Percentiles rank a stretch among this genome's conserved stretches.
Evolutionary conservation across 1,140 invertebrate species (phyloP).

Genomic region (Drosophila lacteicornis): DNA sequence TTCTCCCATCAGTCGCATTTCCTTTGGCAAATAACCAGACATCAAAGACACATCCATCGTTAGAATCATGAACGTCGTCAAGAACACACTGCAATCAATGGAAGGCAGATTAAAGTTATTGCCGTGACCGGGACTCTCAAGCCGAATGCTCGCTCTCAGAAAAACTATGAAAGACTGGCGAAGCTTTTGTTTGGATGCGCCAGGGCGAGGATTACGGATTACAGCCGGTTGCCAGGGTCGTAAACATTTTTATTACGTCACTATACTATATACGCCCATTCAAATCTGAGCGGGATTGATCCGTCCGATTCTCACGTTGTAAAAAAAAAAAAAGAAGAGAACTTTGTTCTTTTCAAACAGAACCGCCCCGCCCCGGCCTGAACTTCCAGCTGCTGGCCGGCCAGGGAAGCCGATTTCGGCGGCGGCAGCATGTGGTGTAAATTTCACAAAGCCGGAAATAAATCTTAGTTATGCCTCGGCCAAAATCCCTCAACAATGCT

Average conservation of each 20-base stretch:
- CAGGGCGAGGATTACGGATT: constrained; percentile 39
- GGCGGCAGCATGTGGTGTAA: constrained; percentile 60
- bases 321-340: constrained; percentile 26
- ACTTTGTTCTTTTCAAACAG: constrained; percentile 49
- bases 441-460: constrained; percentile 79
- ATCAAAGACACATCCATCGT: constrained; percentile 30
- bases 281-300: constrained; percentile 42
- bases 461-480: constrained; percentile 75
- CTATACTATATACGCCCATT: constrained; percentile 23
- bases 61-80: constrained; percentile 23
- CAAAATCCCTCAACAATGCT: constrained; percentile 51
- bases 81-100: constrained; percentile 30
- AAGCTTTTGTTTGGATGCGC: constrained; percentile 39
- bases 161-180: constrained; percentile 22
- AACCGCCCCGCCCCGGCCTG: constrained; percentile 18
- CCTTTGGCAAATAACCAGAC: constrained; percentile 10
- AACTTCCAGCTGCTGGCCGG: constrained; percentile 33
- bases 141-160: neutral
- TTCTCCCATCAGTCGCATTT: neutral
- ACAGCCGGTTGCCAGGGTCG: constrained; percentile 41
- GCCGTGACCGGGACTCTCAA: constrained; percentile 33
- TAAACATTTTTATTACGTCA: constrained; percentile 49
- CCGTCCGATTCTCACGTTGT: constrained; percentile 47
- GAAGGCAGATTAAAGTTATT: constrained; percentile 45
- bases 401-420: constrained; percentile 43